Base-by-base conservation (phyloP, 2,888 invertebrate genomes). In the Cinara cedri region DNA sequence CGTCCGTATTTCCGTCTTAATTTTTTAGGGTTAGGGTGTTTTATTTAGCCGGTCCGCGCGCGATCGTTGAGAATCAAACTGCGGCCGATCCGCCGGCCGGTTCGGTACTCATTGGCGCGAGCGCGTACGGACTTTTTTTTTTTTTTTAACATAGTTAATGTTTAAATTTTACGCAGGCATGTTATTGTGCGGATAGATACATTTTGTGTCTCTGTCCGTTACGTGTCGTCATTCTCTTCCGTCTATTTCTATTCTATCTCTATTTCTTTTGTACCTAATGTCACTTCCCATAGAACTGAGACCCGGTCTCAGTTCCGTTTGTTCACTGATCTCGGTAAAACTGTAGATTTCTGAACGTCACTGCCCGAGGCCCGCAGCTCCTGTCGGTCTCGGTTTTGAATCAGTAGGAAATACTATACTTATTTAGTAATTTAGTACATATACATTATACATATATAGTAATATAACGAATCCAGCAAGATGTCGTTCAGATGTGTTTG, bases 211-310 rank as follows among this genome's bases (percentile, higher is more conserved):
- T n/a, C n/a, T n/a, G n/a, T n/a, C n/a, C n/a, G n/a, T n/a, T n/a
- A n/a, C n/a, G n/a, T n/a, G n/a, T n/a, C 51, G 54, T 65, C 54
- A 75, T 75, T 75, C 54, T n/a, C 51, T 78, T 75, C 54, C 6
- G 24, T 78, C 70, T 70, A 57, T 78, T 21, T 78, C 75, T 78
- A 70, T 16, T 51, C 78, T 78, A 65, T 68, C 21, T 51, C 78
- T 78, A 65, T 68, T 60, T 78, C 78, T 78, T 49, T 78, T 78
- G 78, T 78, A 78, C 62, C 70, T 78, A 24, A 75, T 74, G 26
- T 78, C 78, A 70, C 70, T 78, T 78, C 78, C 70, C 78, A 78
- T 51, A 26, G 65, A 62, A 78, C 78, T 78, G 78, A 34, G 78
- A 70, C 60, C 70, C 78, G 70, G 70, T 78, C 78, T 70, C 78